Conservation (phyloP, 2,113 vertebrate genomes). For the Desmodus rotundus region DNA sequence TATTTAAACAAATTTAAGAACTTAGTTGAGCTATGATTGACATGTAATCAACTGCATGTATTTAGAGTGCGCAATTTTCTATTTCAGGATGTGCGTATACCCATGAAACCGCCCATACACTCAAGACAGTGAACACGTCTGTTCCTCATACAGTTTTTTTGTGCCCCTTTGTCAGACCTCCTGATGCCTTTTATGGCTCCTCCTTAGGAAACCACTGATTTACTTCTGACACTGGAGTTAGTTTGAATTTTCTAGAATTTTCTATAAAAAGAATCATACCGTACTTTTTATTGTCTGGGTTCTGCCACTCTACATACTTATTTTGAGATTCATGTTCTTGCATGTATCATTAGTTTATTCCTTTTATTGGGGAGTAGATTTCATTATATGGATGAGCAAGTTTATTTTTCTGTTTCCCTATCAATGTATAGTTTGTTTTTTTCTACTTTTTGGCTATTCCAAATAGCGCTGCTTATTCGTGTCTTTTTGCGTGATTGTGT, state of each 20-base stretch:
- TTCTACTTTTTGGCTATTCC: not conserved
- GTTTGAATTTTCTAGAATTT: not conserved
- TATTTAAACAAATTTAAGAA: not conserved
- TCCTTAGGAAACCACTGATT: not conserved
- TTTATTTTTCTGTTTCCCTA: not conserved
- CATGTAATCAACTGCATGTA: not conserved
- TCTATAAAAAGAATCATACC: not conserved
- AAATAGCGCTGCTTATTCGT: not conserved
- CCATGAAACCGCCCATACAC: not conserved
- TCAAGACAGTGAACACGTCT: not conserved
- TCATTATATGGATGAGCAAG: not conserved
- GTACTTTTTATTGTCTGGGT: not conserved
- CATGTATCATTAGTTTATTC: not conserved
- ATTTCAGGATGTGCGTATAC: not conserved
- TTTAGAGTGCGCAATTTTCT: not conserved
- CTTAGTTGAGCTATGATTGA: not conserved
- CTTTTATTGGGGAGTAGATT: not conserved
- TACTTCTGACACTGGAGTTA: not conserved
- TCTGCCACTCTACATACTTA: not conserved
- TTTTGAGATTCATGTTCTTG: not conserved
- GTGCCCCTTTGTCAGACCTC: no score
- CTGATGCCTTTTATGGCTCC: not conserved
- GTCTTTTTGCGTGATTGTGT: not conserved
- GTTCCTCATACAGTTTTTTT: not conserved
- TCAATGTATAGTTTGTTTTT: not conserved